phyloP scores from a whole-genome alignment of 2,888 invertebrate genomes.

The Heliconius hortense region DNA sequence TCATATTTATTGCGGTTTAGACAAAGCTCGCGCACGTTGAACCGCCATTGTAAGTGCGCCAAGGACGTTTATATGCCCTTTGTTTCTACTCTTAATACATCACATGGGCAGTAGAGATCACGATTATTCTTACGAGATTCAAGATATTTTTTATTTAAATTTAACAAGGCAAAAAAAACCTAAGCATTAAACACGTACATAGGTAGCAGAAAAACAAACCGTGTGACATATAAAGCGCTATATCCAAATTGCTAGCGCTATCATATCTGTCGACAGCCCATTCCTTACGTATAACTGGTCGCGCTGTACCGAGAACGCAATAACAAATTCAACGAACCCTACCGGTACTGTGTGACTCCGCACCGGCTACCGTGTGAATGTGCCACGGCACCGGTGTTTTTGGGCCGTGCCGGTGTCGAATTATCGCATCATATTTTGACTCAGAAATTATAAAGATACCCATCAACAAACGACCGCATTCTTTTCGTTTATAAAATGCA shows the following conservation, averaged over 20 bases:
- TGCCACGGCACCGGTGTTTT: conserved; percentile 67
- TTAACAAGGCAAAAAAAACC: conserved; percentile 37
- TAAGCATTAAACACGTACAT: conserved; percentile 17
- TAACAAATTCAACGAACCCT: conserved; percentile 82
- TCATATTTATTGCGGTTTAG: conserved; percentile 78
- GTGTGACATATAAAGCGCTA: conserved; percentile 53
- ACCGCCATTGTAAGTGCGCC: conserved; percentile 63
- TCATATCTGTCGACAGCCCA: conserved; percentile 64
- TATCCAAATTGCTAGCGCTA: conserved; percentile 67
- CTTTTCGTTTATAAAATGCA: conserved; percentile 56
- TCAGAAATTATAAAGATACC: conserved; percentile 61
- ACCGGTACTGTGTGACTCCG: conserved; percentile 78
- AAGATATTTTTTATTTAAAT: conserved; percentile 26
- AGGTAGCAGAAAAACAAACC: conserved; percentile 37
- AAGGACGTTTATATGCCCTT: conserved; percentile 63
- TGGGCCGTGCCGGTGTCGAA: conserved; percentile 69
- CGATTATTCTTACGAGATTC: conserved; percentile 31
- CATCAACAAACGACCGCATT: conserved; percentile 57
- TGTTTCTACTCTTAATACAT: conserved; percentile 48
- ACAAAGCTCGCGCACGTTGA: conserved; percentile 63
- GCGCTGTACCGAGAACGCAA: conserved; percentile 77
- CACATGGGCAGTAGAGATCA: conserved; percentile 31
- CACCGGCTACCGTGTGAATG: conserved; percentile 78
- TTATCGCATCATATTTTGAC: conserved; percentile 70
- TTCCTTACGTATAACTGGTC: conserved; percentile 63